phyloP scores from a whole-genome alignment of 2,113 vertebrate species.

The Strix uralensis region DNA sequence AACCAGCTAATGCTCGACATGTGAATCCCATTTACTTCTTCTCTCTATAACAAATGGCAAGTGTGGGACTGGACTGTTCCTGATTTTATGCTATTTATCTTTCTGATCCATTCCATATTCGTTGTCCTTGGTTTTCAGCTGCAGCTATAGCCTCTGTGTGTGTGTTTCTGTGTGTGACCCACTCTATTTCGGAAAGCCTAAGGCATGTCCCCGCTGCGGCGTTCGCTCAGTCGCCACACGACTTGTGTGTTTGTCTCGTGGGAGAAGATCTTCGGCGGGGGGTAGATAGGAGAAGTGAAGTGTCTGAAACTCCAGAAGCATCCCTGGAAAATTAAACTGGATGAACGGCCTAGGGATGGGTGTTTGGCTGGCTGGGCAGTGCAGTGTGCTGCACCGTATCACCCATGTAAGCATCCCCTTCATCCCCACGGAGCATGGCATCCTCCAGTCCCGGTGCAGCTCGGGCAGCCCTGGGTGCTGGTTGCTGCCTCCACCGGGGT shows the following conservation, averaged over 20 bases:
- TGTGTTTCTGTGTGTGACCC: neutral
- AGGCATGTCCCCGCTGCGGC: rapidly evolving
- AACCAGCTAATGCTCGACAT: constrained; percentile 59
- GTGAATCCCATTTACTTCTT: constrained; percentile 67
- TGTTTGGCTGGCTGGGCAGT: neutral
- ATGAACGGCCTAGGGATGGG: neutral
- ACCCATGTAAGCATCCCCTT: neutral
- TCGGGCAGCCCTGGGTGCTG: neutral
- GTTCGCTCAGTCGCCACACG: rapidly evolving
- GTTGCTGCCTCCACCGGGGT: neutral
- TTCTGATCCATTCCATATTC: constrained; percentile 65
- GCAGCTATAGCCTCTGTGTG: neutral
- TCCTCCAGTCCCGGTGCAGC: neutral
- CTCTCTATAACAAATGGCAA: constrained; percentile 55
- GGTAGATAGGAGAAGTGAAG: neutral
- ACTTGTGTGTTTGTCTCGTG: neutral
- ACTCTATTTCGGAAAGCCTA: neutral
- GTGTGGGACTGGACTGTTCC: constrained; percentile 48
- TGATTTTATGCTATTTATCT: constrained; percentile 67
- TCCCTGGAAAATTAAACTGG: neutral
- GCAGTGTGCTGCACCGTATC: rapidly evolving
- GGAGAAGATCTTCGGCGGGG: neutral
- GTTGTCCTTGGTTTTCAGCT: constrained; percentile 3
- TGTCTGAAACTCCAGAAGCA: neutral
- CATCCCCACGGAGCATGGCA: neutral